Evolutionary conservation across 2,797 vertebrate species (phyloP).

Genomic region (Pangasius krempfi): DNA sequence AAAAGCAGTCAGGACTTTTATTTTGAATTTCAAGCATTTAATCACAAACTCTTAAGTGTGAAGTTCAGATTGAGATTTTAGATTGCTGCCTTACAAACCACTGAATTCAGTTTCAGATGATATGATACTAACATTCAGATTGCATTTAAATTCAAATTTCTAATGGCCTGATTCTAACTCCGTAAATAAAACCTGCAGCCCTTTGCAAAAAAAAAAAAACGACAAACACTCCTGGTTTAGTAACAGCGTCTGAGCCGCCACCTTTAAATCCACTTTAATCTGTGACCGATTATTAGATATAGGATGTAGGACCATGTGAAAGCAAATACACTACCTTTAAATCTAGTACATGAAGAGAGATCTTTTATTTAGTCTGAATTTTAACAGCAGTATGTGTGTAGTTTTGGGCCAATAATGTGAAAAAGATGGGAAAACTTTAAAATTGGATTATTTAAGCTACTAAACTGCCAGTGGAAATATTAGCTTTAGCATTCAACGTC

Average conservation of each 20-base stretch:
- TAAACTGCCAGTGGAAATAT: conserved; percentile 20
- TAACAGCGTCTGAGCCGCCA: neutral
- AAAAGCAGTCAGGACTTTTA: neutral
- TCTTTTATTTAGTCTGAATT: neutral
- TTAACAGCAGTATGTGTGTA: neutral
- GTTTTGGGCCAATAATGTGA: neutral
- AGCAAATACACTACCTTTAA: conserved; percentile 3
- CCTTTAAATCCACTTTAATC: neutral
- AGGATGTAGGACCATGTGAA: neutral
- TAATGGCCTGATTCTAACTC: neutral
- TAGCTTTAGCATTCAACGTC: neutral
- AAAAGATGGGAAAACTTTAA: neutral
- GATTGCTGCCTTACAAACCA: neutral
- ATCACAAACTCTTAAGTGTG: neutral
- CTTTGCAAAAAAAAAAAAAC: neutral
- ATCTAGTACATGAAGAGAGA: neutral
- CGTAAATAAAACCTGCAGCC: neutral
- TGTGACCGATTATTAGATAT: neutral
- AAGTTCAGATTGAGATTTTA: neutral
- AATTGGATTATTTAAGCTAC: neutral
- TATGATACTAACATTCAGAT: neutral
- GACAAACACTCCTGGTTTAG: conserved; percentile 1
- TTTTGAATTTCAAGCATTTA: neutral
- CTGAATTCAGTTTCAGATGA: neutral
- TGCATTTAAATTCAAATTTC: neutral